These are phyloP conservation scores for Campoletis sonorensis DNA, from an alignment of 1,140 invertebrate genomes.

Conservation along the genomic window DNA sequence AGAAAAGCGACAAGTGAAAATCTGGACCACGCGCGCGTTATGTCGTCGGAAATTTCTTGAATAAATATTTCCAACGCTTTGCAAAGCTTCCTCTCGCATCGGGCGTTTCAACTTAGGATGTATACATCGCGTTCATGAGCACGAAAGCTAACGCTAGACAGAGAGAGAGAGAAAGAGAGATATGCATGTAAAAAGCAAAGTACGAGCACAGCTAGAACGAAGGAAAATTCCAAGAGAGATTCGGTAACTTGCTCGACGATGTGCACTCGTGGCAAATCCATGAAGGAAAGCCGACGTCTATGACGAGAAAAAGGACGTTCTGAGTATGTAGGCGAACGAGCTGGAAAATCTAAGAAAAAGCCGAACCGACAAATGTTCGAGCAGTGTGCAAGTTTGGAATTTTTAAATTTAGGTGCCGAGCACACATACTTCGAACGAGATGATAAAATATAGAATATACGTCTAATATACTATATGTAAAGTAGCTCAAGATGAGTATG, in stretches of 20 bases:
- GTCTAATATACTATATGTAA: not conserved
- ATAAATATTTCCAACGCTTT: conserved; percentile 64
- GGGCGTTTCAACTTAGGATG: not conserved
- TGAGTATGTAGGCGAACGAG: conserved; percentile 35
- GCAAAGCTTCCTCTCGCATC: conserved; percentile 36
- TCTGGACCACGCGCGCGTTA: not conserved
- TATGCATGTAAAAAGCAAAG: conserved; percentile 25
- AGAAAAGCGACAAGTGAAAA: conserved; percentile 18
- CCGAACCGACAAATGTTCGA: not conserved
- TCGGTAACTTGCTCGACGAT: conserved; percentile 41
- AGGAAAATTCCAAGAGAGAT: conserved; percentile 1
- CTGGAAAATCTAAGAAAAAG: conserved; percentile 13
- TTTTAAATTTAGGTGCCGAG: conserved; percentile 52
- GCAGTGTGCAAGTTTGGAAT: conserved; percentile 50
- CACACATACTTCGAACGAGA: not conserved
- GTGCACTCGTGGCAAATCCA: conserved; percentile 2
- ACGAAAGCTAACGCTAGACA: not conserved
- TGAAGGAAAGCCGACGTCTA: not conserved
- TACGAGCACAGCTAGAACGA: not conserved
- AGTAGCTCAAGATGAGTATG: not conserved
- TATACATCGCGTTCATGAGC: not conserved
- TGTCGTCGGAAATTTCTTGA: conserved; percentile 59
- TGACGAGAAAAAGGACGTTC: conserved; percentile 1
- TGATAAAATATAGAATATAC: not conserved
- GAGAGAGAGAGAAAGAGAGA: not conserved